phyloP scores from a whole-genome alignment of 2,797 vertebrate species.

The Sebastes kiyomatsui region DNA sequence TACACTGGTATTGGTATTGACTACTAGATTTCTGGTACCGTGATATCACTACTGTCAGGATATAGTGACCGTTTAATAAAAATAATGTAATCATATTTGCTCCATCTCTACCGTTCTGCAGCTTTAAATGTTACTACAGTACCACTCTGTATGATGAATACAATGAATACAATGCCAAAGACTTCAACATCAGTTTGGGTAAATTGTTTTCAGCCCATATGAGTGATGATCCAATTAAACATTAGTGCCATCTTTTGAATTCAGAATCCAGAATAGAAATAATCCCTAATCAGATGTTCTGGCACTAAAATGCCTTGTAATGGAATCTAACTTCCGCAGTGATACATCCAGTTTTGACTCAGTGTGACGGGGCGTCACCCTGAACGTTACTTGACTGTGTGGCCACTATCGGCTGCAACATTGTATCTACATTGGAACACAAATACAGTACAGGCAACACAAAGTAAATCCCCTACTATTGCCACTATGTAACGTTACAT shows the following conservation, averaged over 20 bases:
- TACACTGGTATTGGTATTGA: too few species aligned
- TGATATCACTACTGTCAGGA: too few species aligned
- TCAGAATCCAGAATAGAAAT: neutral
- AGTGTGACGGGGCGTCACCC: conserved; percentile 86
- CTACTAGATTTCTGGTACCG: too few species aligned
- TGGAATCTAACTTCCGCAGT: conserved; percentile 85
- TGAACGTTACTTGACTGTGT: conserved; percentile 47
- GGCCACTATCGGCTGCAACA: conserved; percentile 39
- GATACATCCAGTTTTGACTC: conserved; percentile 67
- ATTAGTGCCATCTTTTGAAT: neutral
- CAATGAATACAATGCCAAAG: neutral
- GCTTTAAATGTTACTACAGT: neutral
- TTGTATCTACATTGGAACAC: neutral
- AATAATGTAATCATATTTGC: too few species aligned
- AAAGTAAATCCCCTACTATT: neutral
- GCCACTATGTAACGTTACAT: neutral
- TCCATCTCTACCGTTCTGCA: too few species aligned
- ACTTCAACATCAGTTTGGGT: neutral
- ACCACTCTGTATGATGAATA: neutral
- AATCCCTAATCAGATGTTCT: conserved; percentile 19
- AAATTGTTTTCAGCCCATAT: neutral
- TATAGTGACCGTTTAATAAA: too few species aligned
- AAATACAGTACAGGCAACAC: neutral
- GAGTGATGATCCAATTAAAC: neutral
- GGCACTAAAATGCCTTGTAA: conserved; percentile 50